Base-by-base conservation (phyloP, 1,140 invertebrate species). In the Adelges cooleyi region DNA sequence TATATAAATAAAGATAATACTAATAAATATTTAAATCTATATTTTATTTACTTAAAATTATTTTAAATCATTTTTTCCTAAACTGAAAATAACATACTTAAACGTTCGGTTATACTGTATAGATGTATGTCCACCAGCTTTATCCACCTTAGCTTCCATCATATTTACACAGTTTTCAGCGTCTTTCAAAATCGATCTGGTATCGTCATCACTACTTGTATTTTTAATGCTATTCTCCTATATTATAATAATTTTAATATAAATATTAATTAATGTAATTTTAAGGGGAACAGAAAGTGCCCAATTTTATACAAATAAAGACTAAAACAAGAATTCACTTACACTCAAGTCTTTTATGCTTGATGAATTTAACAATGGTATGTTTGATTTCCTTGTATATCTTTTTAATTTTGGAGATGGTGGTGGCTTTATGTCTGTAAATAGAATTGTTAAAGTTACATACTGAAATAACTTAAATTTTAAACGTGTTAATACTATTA, bases 41-140 rank as follows among this genome's bases (percentile, higher is more conserved):
- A n/a, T n/a, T n/a, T n/a, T n/a, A n/a, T n/a, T n/a, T n/a, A n/a
- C n/a, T n/a, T n/a, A n/a, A n/a, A n/a, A n/a, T n/a, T n/a, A n/a
- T n/a, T n/a, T n/a, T n/a, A n/a, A n/a, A n/a, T n/a, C n/a, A n/a
- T n/a, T n/a, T n/a, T n/a, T n/a, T n/a, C n/a, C n/a, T n/a, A n/a
- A n/a, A n/a, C n/a, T n/a, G n/a, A n/a, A n/a, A 40, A 3, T 0
- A 25, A 13, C 3, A 46, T 74, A 76, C 75, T 74, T 77, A 71
- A 77, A 76, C n/a, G 75, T 75, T 67, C 75, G 73, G 69, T 78
- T 78, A 68, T 74, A 77, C 66, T 75, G 74, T 72, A 70, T 73
- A 71, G 68, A 71, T 72, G 69, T 33, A 9, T 48, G 23, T 20
- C 17, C 11, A 33, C 11, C 13, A 33, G 42, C 29, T 48, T 62